phyloP scores from a whole-genome alignment of 2,888 invertebrate genomes.

The Drosophila meridiana region DNA sequence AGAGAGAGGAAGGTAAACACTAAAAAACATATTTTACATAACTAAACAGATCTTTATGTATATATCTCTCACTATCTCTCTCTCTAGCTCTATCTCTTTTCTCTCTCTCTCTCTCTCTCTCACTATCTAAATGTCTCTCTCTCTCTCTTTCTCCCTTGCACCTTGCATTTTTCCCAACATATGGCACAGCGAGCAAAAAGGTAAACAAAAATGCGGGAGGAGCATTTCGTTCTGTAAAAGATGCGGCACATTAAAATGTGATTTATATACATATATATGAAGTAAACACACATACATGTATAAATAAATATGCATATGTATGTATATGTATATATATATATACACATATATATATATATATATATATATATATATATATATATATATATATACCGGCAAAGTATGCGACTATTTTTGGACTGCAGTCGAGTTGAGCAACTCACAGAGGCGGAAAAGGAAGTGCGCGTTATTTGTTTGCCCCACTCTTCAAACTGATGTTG shows the following conservation, averaged over 20 bases:
- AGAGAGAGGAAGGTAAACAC: background rate
- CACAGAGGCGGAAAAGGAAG: conserved; percentile 63
- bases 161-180: conserved; percentile 26
- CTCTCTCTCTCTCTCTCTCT: conserved; percentile 1
- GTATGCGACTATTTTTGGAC: conserved; percentile 64
- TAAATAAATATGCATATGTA: background rate
- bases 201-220: conserved; percentile 48
- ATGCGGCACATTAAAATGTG: conserved; percentile 70
- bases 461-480: conserved; percentile 65
- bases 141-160: conserved; percentile 2
- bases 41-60: conserved; percentile 19
- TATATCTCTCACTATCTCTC: background rate
- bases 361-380: background rate
- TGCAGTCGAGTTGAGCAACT: conserved; percentile 28
- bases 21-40: conserved; percentile 39
- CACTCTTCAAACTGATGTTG: conserved; percentile 2
- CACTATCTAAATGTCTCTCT: background rate
- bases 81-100: conserved; percentile 2
- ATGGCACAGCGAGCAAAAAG: conserved; percentile 38
- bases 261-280: conserved; percentile 64
- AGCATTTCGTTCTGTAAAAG: conserved; percentile 37
- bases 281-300: background rate
- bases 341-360: conserved; percentile 15
- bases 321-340: background rate
- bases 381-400: conserved; percentile 12